Conservation (phyloP, 2,797 vertebrate genomes). For the Tragopan temminckii region DNA sequence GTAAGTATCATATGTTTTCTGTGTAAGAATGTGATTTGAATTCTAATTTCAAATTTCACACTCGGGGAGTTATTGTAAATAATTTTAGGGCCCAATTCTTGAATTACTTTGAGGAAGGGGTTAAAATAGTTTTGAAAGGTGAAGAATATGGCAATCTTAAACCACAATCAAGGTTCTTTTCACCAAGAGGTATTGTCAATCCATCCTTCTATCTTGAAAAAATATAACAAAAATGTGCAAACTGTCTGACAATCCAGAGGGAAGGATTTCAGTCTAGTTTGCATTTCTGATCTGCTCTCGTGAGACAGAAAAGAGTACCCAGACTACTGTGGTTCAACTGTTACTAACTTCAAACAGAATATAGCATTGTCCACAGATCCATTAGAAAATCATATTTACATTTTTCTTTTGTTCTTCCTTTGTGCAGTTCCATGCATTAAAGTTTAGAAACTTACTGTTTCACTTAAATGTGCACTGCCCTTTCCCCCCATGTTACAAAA, state of each 20-base stretch:
- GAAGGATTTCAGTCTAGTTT: not conserved
- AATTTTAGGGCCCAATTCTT: not conserved
- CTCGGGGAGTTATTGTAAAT: not conserved
- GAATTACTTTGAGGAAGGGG: constrained; percentile 1
- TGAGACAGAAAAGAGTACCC: not conserved
- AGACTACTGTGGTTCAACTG: not conserved
- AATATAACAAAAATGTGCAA: not conserved
- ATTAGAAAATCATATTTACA: not conserved
- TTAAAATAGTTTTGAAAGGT: not conserved
- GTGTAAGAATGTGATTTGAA: not conserved
- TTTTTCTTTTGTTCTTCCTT: constrained; percentile 5
- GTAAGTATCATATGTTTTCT: constrained; percentile 37
- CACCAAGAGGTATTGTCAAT: not conserved
- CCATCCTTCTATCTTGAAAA: not conserved
- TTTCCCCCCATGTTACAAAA: not conserved
- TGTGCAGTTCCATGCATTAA: not conserved
- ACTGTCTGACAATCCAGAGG: not conserved
- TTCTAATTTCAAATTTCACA: constrained; percentile 55
- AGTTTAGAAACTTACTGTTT: not conserved
- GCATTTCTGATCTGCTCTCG: not conserved
- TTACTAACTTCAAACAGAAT: not conserved
- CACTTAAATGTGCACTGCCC: not conserved
- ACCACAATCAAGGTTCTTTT: not conserved
- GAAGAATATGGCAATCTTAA: not conserved
- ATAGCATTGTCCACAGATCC: not conserved